phyloP scores from a whole-genome alignment of 1,140 invertebrate genomes.

The Diorhabda elongata region DNA sequence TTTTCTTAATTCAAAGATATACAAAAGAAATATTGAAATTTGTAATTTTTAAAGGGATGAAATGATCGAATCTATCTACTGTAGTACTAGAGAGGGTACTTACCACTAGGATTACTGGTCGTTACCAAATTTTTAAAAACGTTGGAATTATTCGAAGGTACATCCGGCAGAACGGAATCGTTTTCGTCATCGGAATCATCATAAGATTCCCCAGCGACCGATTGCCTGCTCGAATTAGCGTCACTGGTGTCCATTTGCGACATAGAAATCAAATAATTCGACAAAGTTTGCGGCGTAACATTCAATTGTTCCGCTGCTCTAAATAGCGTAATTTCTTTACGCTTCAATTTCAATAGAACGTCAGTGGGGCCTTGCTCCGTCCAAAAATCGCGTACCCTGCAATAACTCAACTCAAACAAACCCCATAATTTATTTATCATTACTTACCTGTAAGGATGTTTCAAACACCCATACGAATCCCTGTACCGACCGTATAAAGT shows the following conservation, averaged over 20 bases:
- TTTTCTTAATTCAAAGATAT: too few species aligned
- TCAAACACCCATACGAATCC: constrained; percentile 83
- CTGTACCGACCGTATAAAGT: constrained; percentile 83
- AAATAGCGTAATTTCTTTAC: constrained; percentile 66
- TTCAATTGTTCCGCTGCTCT: constrained; percentile 69
- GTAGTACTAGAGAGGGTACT: neutral
- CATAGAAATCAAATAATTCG: constrained; percentile 63
- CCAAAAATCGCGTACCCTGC: constrained; percentile 73
- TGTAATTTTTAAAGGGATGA: too few species aligned
- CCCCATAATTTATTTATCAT: neutral
- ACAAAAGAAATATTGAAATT: too few species aligned
- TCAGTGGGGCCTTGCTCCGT: constrained; percentile 69
- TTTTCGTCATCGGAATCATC: constrained; percentile 49
- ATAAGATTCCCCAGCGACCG: constrained; percentile 30
- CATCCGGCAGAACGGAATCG: constrained; percentile 38
- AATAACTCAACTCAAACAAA: constrained; percentile 10
- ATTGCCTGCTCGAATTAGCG: constrained; percentile 39
- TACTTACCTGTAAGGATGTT: constrained; percentile 69
- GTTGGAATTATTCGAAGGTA: constrained; percentile 32
- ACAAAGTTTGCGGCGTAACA: constrained; percentile 66
- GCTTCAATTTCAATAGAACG: constrained; percentile 63
- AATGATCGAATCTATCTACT: too few species aligned
- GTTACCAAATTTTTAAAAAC: constrained; percentile 33
- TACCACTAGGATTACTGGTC: constrained; percentile 4
- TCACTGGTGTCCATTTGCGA: constrained; percentile 52